Evolutionary conservation across 2,113 vertebrate species (phyloP), one percentile per base, ranked within the genome.

Genomic region (Eulemur macaco): DNA sequence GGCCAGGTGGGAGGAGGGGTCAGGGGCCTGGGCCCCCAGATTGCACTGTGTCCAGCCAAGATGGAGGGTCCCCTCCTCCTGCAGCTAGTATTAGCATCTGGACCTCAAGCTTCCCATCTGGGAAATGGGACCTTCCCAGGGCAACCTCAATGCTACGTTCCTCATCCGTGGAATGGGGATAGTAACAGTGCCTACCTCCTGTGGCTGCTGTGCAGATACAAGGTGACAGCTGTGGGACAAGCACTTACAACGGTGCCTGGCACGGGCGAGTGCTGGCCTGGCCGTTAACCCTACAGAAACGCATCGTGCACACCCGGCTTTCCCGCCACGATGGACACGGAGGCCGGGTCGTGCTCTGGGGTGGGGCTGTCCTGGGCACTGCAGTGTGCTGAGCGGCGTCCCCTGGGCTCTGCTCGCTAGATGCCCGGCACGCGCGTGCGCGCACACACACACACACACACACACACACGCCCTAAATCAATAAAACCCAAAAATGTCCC

Each of bases 11-110:
- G 98, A 0, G 97, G 93, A 4, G 42, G 96, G 29, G 96, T 42
- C 0, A 98, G 99, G 92, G 98, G 99, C 93, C 98, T 60, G 0
- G 97, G 92, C 18, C 98, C 99, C 47, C 98, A 99, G 66, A 97
- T 92, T 0, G 99, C 97, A 31, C 98, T 99, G 99, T 99, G 52
- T 52, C 39, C 54, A n/a, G 84, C n/a, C 14, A 2, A 21, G 34
- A 39, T 52, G 4, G 11, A 56, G 45, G 15, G 56, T 20, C 9
- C 69, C 71, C 77, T 9, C 50, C 3, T 13, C 71, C 73, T 56
- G 1, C 3, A 1, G 8, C 37, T 4, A 14, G 54, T 8, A 45
- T 4, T 50, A 63, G 56, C 42, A 21, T 25, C 66, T 76, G 56
- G 3, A 29, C 14, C 66, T 47, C 80, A 47, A 81, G 60, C 45